phyloP scores from a whole-genome alignment of 92 coral and sea anemone species.

The Virgularia gustaviana region DNA sequence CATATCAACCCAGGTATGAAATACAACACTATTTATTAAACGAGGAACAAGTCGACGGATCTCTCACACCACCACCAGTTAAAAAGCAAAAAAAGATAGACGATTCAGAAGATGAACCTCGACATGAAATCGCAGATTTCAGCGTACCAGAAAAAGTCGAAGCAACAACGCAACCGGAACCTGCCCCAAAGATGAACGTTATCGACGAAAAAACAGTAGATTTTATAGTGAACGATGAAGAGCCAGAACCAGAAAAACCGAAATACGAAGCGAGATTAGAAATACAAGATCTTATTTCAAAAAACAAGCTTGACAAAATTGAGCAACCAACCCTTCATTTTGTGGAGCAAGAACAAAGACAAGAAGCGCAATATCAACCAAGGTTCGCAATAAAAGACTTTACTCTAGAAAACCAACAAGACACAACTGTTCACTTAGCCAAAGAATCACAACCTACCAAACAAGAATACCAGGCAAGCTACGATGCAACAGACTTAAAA shows the following conservation, averaged over 20 bases:
- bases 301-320: no score
- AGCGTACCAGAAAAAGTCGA: not conserved
- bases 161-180: no score
- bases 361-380: no score
- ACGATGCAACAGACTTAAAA: not conserved
- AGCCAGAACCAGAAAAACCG: not conserved
- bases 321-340: no score
- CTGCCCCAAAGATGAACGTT: no score
- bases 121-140: not conserved
- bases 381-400: no score
- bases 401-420: not conserved
- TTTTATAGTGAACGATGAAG: no score
- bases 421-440: not conserved
- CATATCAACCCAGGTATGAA: constrained; percentile 1
- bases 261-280: not conserved
- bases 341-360: no score
- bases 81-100: not conserved
- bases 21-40: not conserved
- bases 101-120: not conserved
- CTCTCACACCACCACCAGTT: not conserved
- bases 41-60: not conserved
- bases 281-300: not conserved
- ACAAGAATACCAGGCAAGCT: not conserved
- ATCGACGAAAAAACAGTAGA: no score
- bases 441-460: not conserved